Base-by-base conservation (phyloP, 2,797 vertebrate genomes). In the Sebastes reedi region DNA sequence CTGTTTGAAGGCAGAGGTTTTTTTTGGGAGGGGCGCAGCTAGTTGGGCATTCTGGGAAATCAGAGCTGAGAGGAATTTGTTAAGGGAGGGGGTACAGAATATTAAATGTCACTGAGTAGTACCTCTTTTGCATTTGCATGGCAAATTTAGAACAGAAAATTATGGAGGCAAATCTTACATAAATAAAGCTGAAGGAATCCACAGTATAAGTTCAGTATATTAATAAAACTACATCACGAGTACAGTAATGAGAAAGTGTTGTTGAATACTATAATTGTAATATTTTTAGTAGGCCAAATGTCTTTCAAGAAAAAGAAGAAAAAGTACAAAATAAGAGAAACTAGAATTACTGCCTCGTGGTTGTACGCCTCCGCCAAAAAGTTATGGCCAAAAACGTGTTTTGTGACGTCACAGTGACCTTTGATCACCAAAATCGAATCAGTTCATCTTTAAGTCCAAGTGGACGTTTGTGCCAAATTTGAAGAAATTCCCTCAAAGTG, bases 11-110 rank as follows among this genome's bases (percentile, higher is more conserved):
- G 62, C n/a, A 72, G 46, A 72, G 66, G 22, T 42, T 73, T 83
- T 89, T 73, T 83, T 89, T 81, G 85, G 85, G 84, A 91, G 82
- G 88, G 78, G 82, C 79, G 65, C 75, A 75, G 62, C 36, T 80
- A 67, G 70, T 80, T 27, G 46, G 42, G 83, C 83, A 85, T 89
- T 75, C 77, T 85, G 86, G 87, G 81, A 89, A 81, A 85, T 78
- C 55, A 64, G 58, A 61, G 36, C 29, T 55, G 67, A 69, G 75
- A 70, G 67, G 71, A 79, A 59, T 74, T 66, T 75, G 60, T 27
- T 32, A 8, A 12, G 55, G 20, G 50, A 52, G 29, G 60, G 5
- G 18, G 13, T 20, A 25, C 22, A 59, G 16, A 60, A 39, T n/a
- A 55, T 73, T 36, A 54, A 68, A 42, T 12, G 9, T 52, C 52